phyloP scores from a whole-genome alignment of 2,888 invertebrate species.

The Lasioglossum figueresi region DNA sequence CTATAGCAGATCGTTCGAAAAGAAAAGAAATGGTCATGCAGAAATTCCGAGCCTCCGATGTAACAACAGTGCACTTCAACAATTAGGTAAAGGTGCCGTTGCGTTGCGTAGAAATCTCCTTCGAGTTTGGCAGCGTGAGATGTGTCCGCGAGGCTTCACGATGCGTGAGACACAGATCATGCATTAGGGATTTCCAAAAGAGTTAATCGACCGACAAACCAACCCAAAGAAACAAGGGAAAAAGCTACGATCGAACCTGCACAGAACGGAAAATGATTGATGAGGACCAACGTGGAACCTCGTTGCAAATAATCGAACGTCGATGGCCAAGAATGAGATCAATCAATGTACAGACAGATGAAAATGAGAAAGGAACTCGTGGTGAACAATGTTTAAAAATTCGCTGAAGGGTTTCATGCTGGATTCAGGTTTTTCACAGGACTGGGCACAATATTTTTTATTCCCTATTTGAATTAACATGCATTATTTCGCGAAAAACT shows the following conservation, averaged over 20 bases:
- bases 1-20: background rate
- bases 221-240: background rate
- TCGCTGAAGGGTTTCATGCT: slow-evolving; percentile 1
- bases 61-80: background rate
- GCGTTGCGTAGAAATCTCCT: background rate
- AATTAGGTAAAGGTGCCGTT: background rate
- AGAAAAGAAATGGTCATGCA: background rate
- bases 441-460: background rate
- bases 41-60: background rate
- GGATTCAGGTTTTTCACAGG: background rate
- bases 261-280: background rate
- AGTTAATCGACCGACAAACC: background rate
- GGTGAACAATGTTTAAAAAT: background rate
- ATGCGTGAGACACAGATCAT: slow-evolving; percentile 8
- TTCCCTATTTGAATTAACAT: background rate
- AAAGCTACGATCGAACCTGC: background rate
- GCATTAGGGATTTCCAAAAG: background rate
- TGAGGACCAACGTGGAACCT: background rate
- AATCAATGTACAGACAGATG: background rate
- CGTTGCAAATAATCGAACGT: background rate
- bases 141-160: background rate
- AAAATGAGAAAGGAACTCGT: background rate
- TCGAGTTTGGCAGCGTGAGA: background rate
- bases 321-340: background rate
- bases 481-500: background rate